Evolutionary conservation across 2,113 vertebrate genomes (phyloP), one percentile per base, ranked within the genome.

Genomic region (Anseranas semipalmata): DNA sequence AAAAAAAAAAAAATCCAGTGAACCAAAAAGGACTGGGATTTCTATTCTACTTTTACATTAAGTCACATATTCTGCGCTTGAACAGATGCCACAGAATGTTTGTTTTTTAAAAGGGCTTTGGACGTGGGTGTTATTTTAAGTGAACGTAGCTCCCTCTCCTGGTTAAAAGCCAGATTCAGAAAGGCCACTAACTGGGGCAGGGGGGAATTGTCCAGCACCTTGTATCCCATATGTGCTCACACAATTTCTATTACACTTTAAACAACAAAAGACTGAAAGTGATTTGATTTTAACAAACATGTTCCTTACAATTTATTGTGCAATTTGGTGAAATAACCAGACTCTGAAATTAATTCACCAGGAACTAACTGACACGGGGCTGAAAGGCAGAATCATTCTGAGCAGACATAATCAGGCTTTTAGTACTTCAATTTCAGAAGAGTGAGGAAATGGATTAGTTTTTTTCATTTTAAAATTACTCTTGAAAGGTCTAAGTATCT

Each of bases 71-170:
- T 21, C 62, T 20, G 37, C 11, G 62, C 37, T 19, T 20, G 28
- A 65, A 19, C 62, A 30, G 62, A 65, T 21, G 37, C 62, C 19
- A 25, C 28, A 46, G 30, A 65, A 46, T 11, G 24, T 6, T 25
- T 4, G 25, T n/a, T 67, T 32, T 41, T 55, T 43, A 83, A 59
- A 27, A 8, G 43, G 37, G 60, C 43, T 39, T 70, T 12, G 81
- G 87, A 79, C 78, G 72, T 43, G 52, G 55, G 27, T 24, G 83
- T 9, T 35, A 32, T 97, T 98, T 96, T 87, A 98, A 90, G 96
- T 68, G 98, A 92, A 95, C 80, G 93, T 96, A 87, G 98, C 97
- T 97, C 98, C 98, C 98, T 98, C 98, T 98, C 75, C 98, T 96
- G 98, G 98, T 71, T 0, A 20, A 58, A 93, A 92, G 58, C 5